Evolutionary conservation across 1,140 invertebrate genomes (phyloP).

Genomic region (Cephus cinctus): DNA sequence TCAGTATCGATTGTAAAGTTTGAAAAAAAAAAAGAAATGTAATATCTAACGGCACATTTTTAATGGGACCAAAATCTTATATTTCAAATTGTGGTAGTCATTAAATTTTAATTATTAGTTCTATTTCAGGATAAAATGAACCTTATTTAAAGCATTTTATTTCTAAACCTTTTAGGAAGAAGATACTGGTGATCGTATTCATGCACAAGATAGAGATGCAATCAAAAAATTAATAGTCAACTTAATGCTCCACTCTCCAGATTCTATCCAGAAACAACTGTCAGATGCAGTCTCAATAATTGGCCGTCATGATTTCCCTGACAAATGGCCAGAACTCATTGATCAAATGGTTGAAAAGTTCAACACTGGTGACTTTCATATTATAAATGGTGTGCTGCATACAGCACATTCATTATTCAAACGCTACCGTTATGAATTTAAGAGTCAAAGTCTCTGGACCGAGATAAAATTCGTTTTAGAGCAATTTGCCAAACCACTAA

Average conservation of each 20-base stretch:
- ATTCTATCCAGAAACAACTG: slow-evolving; percentile 89
- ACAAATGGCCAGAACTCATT: slow-evolving; percentile 90
- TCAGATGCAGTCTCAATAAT: slow-evolving; percentile 96
- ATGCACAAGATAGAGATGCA: slow-evolving; percentile 71
- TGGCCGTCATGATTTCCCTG: slow-evolving; percentile 90
- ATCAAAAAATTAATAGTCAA: slow-evolving; percentile 88
- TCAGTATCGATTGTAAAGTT: slow-evolving; percentile 60
- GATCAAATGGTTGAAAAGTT: slow-evolving; percentile 92
- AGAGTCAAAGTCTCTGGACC: slow-evolving; percentile 90
- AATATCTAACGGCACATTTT: too few relatives aligned
- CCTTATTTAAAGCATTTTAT: too few relatives aligned
- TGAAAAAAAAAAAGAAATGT: too few relatives aligned
- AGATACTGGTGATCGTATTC: slow-evolving; percentile 79
- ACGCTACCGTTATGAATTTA: slow-evolving; percentile 93
- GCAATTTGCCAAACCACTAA: slow-evolving; percentile 89
- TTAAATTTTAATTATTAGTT: slow-evolving; percentile 12
- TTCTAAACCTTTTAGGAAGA: slow-evolving; percentile 75
- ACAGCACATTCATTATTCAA: slow-evolving; percentile 97
- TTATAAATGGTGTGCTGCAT: slow-evolving; percentile 92
- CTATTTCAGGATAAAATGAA: too few relatives aligned
- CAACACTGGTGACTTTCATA: slow-evolving; percentile 84
- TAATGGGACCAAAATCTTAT: too few relatives aligned
- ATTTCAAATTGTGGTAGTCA: too few relatives aligned
- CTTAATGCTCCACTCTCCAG: slow-evolving; percentile 89
- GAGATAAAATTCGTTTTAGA: slow-evolving; percentile 97